phyloP scores from a whole-genome alignment of 1,140 invertebrate genomes.

The Caenorhabditis latens region DNA sequence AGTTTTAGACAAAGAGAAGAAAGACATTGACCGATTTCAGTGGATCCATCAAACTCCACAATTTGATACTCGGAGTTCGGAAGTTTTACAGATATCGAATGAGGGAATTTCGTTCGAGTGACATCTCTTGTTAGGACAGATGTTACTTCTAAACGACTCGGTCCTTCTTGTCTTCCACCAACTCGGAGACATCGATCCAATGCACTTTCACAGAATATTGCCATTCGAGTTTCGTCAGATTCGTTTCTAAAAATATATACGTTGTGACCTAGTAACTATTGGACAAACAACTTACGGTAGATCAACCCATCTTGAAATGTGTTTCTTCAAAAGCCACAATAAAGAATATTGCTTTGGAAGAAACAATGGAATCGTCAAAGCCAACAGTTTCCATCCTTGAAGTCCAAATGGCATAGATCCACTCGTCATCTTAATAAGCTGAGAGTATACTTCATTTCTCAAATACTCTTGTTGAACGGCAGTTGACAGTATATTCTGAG shows the following conservation, averaged over 20 bases:
- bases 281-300: constrained; percentile 56
- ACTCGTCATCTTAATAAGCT: constrained; percentile 69
- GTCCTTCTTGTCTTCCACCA: constrained; percentile 70
- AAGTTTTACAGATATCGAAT: constrained; percentile 70
- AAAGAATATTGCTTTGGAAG: constrained; percentile 71
- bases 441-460: constrained; percentile 72
- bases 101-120: constrained; percentile 68
- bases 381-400: constrained; percentile 73
- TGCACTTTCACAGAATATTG: constrained; percentile 69
- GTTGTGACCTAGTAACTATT: not conserved
- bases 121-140: constrained; percentile 71
- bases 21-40: constrained; percentile 73
- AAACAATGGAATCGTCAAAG: constrained; percentile 70
- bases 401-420: constrained; percentile 68
- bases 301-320: constrained; percentile 66
- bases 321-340: constrained; percentile 71
- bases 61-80: constrained; percentile 73
- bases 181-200: constrained; percentile 63
- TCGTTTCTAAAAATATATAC: constrained; percentile 50
- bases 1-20: constrained; percentile 72
- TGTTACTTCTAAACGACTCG: constrained; percentile 72
- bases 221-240: constrained; percentile 66
- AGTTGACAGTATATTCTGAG: constrained; percentile 72
- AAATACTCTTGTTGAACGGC: constrained; percentile 64
- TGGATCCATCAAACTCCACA: constrained; percentile 74